Base-by-base conservation (phyloP, 2,888 invertebrate species). In the Reticulitermes lucifugus region DNA sequence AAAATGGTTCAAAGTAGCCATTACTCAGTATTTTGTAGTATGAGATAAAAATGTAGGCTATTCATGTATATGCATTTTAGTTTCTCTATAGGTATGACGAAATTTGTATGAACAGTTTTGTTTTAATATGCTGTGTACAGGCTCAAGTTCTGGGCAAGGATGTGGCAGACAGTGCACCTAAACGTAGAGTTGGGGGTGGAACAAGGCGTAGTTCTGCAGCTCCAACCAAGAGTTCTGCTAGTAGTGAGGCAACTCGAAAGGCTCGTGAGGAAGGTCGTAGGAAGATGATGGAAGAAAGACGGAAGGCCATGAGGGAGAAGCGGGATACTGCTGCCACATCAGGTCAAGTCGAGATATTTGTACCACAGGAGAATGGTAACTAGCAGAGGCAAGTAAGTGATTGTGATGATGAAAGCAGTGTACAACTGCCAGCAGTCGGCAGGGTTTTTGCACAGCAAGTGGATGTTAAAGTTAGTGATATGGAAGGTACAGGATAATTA, bases 241-340 rank as follows among this genome's bases (percentile, higher is more conserved):
- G 88, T 86, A 83, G 87, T 12, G 87, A 88, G 84, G 89, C 89
- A 85, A 90, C 90, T 21, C 89, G 90, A 77, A 90, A 89, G 86
- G 90, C 90, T 0, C 89, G 92, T 46, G 91, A 92, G 84, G 92
- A 93, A 88, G 96, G 96, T 73, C 93, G 98, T 87, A 95, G 95
- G 88, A 95, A 96, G 88, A 93, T 98, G 93, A 91, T 97, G 87
- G 97, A 97, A 88, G 96, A 93, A 89, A 94, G 93, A 90, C 93
- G 96, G 89, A 92, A 92, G 87, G 94, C 93, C 14, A 93, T 94
- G 92, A 89, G 88, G 55, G 88, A 88, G 46, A 87, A 83, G 14
- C 77, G 65, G 25, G 85, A 77, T 14, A 80, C 86, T 59, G 59
- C 81, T 21, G 46, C 65, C 41, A 41, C 46, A 9, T 43, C 84